Conservation (phyloP, 35 echinoderm and acorn worm species). For the Heliocidaris erythrogramma region DNA sequence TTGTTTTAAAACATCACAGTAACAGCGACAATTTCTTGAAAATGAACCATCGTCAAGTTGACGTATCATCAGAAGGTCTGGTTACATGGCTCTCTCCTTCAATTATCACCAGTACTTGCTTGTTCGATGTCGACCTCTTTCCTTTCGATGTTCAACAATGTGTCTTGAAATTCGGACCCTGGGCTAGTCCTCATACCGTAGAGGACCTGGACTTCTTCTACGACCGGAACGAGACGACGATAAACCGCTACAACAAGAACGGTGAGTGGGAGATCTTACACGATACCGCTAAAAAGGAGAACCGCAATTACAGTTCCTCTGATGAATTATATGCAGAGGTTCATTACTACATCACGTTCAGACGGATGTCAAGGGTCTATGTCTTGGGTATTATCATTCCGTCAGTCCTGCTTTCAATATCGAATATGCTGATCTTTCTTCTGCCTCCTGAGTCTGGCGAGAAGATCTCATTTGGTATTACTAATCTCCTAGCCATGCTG, state of each 20-base stretch:
- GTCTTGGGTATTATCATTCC: slow-evolving; percentile 60
- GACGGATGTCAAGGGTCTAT: slow-evolving; percentile 51
- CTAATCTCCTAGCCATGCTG: slow-evolving; percentile 48
- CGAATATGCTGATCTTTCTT: slow-evolving; percentile 65
- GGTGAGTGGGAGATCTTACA: not conserved
- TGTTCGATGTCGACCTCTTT: slow-evolving; percentile 9
- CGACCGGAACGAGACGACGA: not conserved
- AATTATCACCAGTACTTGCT: not conserved
- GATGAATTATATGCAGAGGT: not conserved
- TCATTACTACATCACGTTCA: not conserved
- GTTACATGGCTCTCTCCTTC: not conserved
- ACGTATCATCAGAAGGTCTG: not conserved
- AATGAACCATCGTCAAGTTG: not conserved
- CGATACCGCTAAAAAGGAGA: not conserved
- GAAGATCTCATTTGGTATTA: no score
- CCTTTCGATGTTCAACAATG: slow-evolving; percentile 40
- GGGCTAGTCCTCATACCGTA: not conserved
- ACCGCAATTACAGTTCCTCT: not conserved
- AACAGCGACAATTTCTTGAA: not conserved
- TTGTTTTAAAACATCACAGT: not conserved
- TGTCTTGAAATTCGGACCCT: not conserved
- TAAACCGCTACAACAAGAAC: not conserved
- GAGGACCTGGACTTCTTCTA: not conserved
- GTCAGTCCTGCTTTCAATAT: slow-evolving; percentile 61
- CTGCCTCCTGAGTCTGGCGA: no score